Evolutionary conservation across 2,888 invertebrate genomes (phyloP), one percentile per base, ranked within the genome.

Genomic region (Palloptera scutellata): DNA sequence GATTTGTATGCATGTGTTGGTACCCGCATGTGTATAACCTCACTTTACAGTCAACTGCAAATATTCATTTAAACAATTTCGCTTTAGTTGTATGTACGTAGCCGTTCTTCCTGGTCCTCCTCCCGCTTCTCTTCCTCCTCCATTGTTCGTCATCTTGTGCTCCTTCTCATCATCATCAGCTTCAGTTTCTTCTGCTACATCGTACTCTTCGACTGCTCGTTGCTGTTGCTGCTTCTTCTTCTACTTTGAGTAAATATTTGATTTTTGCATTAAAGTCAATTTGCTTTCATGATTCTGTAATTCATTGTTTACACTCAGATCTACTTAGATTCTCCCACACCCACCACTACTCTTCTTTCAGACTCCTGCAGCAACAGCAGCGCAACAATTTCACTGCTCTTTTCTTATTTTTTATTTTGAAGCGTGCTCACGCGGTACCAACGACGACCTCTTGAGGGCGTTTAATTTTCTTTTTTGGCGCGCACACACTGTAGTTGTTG

Each of bases 281-380:
- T 83, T 83, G 84, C 81, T 83, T 84, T 83, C 83, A 84, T 83
- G 83, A 83, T 84, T 83, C 84, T 79, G 82, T 83, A 83, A 83
- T 83, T 83, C 83, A 83, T 83, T 83, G 84, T 84, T 83, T 84
- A 78, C 77, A 69, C 70, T 30, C 30, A 30, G 30, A 30, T 30
- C 67, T 67, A 66, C 67, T 71, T 71, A 69, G 48, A 48, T 55
- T 63, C 63, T 45, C 54, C 43, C 63, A 55, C 15, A 17, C 20
- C 19, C 17, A 19, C 11, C 45, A 30, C 54, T 42, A 61, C 48
- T 59, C 64, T n/a, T n/a, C 40, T 12, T 42, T 17, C 61, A 30
- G 42, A 11, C 45, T 15, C 41, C 45, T 10, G 19, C 12, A 60
- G 30, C 30, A 30, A 30, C 6, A 6, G 30, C 30, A 30, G 6